phyloP scores from a whole-genome alignment of 1,140 invertebrate species.

The Trachymyrmex cornetzi region DNA sequence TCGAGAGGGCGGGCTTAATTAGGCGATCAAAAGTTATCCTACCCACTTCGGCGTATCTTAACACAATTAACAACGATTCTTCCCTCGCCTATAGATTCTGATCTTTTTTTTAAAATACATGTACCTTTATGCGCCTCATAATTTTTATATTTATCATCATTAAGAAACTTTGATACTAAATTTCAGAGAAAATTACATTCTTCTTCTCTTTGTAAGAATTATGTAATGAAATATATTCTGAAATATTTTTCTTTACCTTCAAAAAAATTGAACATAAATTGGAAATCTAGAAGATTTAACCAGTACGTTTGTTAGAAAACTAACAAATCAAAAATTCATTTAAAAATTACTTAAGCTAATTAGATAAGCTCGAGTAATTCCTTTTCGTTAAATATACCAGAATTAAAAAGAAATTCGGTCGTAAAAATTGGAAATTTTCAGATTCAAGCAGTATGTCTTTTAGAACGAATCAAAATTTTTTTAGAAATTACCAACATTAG shows the following conservation, averaged over 20 bases:
- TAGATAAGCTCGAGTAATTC: no score
- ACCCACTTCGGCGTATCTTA: neutral
- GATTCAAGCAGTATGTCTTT: no score
- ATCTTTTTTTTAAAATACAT: neutral
- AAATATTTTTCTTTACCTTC: neutral
- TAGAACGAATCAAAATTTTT: no score
- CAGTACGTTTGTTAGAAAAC: no score
- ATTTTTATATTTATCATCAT: conserved; percentile 7
- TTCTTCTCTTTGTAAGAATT: neutral
- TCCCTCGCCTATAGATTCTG: neutral
- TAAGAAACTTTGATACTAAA: neutral
- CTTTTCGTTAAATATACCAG: no score
- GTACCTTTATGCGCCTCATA: neutral
- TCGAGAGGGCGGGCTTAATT: conserved; percentile 14
- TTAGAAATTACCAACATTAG: no score
- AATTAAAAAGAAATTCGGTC: no score
- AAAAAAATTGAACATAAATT: no score
- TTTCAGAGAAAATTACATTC: neutral
- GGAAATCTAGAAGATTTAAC: no score
- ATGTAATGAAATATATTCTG: neutral
- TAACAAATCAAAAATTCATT: no score
- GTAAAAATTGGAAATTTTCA: no score
- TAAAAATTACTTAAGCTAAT: no score
- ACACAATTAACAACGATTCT: conserved; percentile 30
- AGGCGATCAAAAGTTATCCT: conserved; percentile 21